Conservation (phyloP, 2,113 vertebrate genomes). For the Scomber japonicus region DNA sequence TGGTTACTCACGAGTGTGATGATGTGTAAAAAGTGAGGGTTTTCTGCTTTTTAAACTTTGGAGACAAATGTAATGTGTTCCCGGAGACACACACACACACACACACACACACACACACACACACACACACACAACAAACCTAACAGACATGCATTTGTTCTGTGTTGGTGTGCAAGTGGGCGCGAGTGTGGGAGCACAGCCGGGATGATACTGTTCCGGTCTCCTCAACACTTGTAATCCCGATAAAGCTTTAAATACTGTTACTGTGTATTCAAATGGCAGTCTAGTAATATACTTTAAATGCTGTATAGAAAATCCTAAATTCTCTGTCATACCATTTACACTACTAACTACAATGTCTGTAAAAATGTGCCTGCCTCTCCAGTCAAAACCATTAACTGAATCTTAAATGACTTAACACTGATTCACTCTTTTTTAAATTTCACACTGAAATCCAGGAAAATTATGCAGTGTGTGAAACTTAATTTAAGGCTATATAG, state of each 20-base stretch:
- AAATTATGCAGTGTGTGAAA: not conserved
- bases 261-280: constrained; percentile 58
- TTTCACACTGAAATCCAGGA: not conserved
- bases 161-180: constrained; percentile 69
- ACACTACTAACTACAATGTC: not conserved
- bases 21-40: constrained; percentile 41
- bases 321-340: constrained; percentile 20
- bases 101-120: too few species aligned
- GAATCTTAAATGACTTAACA: not conserved
- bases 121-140: not conserved
- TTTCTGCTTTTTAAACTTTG: constrained; percentile 48
- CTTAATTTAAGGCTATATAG: not conserved
- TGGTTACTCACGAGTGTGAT: constrained; percentile 16
- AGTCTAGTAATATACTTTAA: constrained; percentile 49
- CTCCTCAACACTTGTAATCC: constrained; percentile 80
- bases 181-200: constrained; percentile 63
- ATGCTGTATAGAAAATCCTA: constrained; percentile 13
- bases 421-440: not conserved
- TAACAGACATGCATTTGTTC: constrained; percentile 59
- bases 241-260: constrained; percentile 81
- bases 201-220: constrained; percentile 72
- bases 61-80: constrained; percentile 50
- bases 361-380: not conserved
- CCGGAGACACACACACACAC: not conserved
- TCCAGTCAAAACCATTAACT: constrained; percentile 9